These are phyloP conservation scores for Parazoanthus swiftii DNA, from an alignment of 92 coral and sea anemone genomes.

Conservation along the genomic window DNA sequence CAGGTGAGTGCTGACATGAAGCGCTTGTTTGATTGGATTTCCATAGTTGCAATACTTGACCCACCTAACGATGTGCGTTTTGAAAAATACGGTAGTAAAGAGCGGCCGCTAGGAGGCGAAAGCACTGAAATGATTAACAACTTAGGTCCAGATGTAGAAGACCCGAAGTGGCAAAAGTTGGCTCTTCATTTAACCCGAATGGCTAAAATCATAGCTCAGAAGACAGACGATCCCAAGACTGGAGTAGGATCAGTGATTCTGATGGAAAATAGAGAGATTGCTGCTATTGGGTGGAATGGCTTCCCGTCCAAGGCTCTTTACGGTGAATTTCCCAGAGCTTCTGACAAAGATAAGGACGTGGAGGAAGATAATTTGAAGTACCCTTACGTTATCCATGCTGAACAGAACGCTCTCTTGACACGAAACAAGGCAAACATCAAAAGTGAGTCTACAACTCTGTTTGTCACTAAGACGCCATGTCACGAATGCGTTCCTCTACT, in stretches of 20 bases:
- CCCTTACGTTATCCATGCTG: slow-evolving; percentile 81
- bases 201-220: slow-evolving; percentile 73
- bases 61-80: slow-evolving; percentile 26
- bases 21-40: slow-evolving; percentile 66
- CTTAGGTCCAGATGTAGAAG: not conserved
- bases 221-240: slow-evolving; percentile 85
- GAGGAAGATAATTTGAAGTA: slow-evolving; percentile 36
- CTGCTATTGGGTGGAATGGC: slow-evolving; percentile 88
- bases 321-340: slow-evolving; percentile 86
- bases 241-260: slow-evolving; percentile 90
- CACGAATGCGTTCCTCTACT: slow-evolving; percentile 73
- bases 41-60: slow-evolving; percentile 43
- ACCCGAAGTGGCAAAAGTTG: slow-evolving; percentile 37
- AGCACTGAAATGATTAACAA: not conserved
- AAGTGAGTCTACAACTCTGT: slow-evolving; percentile 58
- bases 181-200: slow-evolving; percentile 57
- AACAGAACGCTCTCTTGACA: slow-evolving; percentile 71
- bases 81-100: slow-evolving; percentile 12
- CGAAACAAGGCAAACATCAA: slow-evolving; percentile 59
- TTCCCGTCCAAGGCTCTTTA: slow-evolving; percentile 81
- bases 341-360: slow-evolving; percentile 51
- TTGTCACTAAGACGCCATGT: slow-evolving; percentile 79
- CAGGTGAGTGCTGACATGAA: slow-evolving; percentile 52
- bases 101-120: not conserved
- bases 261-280: slow-evolving; percentile 52